A percentile compares a stretch with the other conserved stretches of the same genome.
Evolutionary conservation across 2,797 vertebrate species (phyloP).

Genomic region (Anabas testudineus): DNA sequence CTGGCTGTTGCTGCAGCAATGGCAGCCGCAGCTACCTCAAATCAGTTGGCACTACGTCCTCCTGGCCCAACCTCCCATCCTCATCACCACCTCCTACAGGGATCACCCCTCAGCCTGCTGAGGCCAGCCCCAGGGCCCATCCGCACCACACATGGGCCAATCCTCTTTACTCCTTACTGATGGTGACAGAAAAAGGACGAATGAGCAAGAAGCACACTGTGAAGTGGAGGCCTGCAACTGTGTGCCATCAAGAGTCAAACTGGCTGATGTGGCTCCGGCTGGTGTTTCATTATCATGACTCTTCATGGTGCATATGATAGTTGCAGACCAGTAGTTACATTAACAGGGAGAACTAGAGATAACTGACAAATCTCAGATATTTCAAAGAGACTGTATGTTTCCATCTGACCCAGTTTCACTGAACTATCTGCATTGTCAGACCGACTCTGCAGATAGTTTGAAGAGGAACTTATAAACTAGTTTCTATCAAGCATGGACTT

Average conservation of each 20-base stretch:
- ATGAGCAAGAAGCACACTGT: conserved; percentile 82
- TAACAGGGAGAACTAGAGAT: conserved; percentile 52
- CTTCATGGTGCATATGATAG: conserved; percentile 41
- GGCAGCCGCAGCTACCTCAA: conserved; percentile 88
- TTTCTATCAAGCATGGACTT: conserved; percentile 52
- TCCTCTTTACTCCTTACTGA: conserved; percentile 92
- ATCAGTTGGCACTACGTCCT: conserved; percentile 84
- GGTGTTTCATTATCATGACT: conserved; percentile 41
- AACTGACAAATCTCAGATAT: conserved; percentile 34
- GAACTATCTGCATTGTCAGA: conserved; percentile 35
- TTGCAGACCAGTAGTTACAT: conserved; percentile 53
- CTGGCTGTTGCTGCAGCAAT: conserved; percentile 88
- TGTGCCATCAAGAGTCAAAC: conserved; percentile 54
- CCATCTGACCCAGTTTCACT: conserved; percentile 45
- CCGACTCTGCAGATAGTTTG: conserved; percentile 41
- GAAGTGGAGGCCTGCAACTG: conserved; percentile 63
- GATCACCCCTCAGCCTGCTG: conserved; percentile 87
- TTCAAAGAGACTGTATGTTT: conserved; percentile 45
- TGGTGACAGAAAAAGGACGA: conserved; percentile 45
- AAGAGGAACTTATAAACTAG: conserved; percentile 40
- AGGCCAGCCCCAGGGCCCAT: conserved; percentile 90
- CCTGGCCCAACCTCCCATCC: conserved; percentile 69
- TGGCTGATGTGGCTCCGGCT: conserved; percentile 41
- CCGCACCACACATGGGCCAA: conserved; percentile 89
- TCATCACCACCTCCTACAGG: conserved; percentile 86